Conservation (phyloP, 1,140 invertebrate species). For the Plectrocnemia conspersa region DNA sequence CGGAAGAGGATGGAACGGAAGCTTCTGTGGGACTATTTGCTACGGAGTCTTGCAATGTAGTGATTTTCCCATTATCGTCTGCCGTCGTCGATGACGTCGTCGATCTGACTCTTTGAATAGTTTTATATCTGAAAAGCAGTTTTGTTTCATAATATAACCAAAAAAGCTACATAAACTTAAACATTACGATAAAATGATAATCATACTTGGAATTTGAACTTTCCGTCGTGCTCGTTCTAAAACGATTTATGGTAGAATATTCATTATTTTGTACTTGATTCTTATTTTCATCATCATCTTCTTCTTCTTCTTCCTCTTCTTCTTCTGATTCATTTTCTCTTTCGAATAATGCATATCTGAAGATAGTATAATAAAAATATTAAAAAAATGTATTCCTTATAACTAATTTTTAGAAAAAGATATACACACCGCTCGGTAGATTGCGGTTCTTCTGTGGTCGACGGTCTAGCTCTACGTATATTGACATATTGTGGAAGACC, state of each 20-base stretch:
- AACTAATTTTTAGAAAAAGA: background rate
- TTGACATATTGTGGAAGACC: slow-evolving; percentile 60
- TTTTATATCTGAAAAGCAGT: slow-evolving; percentile 51
- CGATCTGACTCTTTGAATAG: slow-evolving; percentile 46
- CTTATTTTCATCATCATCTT: slow-evolving; percentile 32
- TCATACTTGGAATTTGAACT: slow-evolving; percentile 30
- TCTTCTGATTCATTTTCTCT: slow-evolving; percentile 37
- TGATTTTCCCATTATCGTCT: slow-evolving; percentile 31
- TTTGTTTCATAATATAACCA: too few species aligned
- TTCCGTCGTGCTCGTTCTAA: slow-evolving; percentile 24
- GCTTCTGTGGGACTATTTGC: slow-evolving; percentile 32
- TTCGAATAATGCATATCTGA: slow-evolving; percentile 25
- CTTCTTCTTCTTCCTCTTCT: slow-evolving; percentile 30
- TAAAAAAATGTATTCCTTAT: slow-evolving; percentile 7
- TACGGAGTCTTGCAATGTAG: background rate
- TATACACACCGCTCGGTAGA: slow-evolving; percentile 9
- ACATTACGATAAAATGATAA: slow-evolving; percentile 33
- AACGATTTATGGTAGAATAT: slow-evolving; percentile 18
- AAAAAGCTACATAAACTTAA: too few species aligned
- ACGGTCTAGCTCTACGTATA: slow-evolving; percentile 57
- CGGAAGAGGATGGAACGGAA: slow-evolving; percentile 15
- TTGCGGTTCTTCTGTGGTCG: slow-evolving; percentile 44
- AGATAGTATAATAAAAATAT: slow-evolving; percentile 16
- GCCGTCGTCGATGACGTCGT: slow-evolving; percentile 37
- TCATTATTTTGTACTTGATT: slow-evolving; percentile 34